Evolutionary conservation across 2,113 vertebrate species (phyloP), one percentile per base, ranked within the genome.

Genomic region (Thinocorus orbignyianus): DNA sequence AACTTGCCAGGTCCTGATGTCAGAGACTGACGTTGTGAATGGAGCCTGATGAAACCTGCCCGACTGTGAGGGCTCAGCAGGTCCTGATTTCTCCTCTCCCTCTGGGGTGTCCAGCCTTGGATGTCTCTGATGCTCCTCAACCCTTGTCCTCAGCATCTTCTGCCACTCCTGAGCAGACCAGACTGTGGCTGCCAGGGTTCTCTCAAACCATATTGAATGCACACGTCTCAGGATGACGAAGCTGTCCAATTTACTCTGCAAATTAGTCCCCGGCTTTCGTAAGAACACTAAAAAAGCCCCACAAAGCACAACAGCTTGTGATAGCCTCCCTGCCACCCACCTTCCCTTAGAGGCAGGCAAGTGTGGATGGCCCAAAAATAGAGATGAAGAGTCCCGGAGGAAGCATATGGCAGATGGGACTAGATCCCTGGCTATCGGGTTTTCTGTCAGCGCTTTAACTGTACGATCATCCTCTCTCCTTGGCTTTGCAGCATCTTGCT

Each of bases 301-400:
- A 1, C 41, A 20, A 9, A 92, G 61, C 77, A 55, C 81, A 57
- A 80, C 92, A 95, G 94, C 89, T 92, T 94, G 94, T 31, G 77
- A 24, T 60, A 86, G 81, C 61, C 94, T 92, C 81, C 86, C 89
- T 12, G 11, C 94, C 94, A 48, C 86, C 94, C 92, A 95, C 94
- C 72, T 82, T 83, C 77, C 86, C 72, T 64, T 7, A 11, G 51
- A 48, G 23, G 68, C 86, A 86, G 92, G 85, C 51, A 17, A 70
- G 86, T 9, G 10, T 16, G 92, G 79, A 57, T 62, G 0, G 3
- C 61, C 71, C 88, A 91, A 86, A 96, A 95, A 95, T 94, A 95
- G 94, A 94, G 86, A 23, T 37, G 68, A 49, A 83, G 92, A 86
- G 71, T 30, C 93, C 88, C 8, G 1, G 66, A 79, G 84, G 91